Evolutionary conservation across 2,888 invertebrate species (phyloP).

Genomic region (Caenorhabditis zanzibari): DNA sequence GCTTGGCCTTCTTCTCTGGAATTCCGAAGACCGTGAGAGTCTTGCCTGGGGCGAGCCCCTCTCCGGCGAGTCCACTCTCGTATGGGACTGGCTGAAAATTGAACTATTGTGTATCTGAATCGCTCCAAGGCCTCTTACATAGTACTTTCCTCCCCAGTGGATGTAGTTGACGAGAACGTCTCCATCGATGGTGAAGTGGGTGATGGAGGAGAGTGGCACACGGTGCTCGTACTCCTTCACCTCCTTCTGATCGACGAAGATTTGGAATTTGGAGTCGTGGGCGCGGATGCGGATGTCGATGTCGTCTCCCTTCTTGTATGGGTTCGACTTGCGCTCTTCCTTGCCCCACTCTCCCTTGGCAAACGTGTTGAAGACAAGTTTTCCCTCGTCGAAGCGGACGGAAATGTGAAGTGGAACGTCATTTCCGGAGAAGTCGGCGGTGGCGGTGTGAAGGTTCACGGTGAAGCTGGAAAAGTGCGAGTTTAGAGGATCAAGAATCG

Average conservation of each 20-base stretch:
- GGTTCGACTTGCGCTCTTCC: slow-evolving; percentile 83
- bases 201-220: slow-evolving; percentile 79
- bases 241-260: slow-evolving; percentile 82
- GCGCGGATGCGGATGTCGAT: slow-evolving; percentile 83
- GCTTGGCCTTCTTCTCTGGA: slow-evolving; percentile 82
- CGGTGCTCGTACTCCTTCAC: slow-evolving; percentile 83
- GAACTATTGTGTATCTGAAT: background rate
- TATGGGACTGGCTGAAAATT: slow-evolving; percentile 81
- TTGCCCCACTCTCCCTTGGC: slow-evolving; percentile 83
- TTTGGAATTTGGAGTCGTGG: slow-evolving; percentile 82
- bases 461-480: slow-evolving; percentile 75
- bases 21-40: slow-evolving; percentile 80
- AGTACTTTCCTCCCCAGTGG: slow-evolving; percentile 83
- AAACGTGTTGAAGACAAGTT: slow-evolving; percentile 82
- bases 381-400: slow-evolving; percentile 79
- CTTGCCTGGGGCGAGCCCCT: slow-evolving; percentile 81
- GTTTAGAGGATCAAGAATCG: background rate
- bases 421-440: slow-evolving; percentile 83
- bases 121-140: slow-evolving; percentile 68
- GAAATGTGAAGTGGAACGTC: slow-evolving; percentile 82
- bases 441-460: slow-evolving; percentile 80
- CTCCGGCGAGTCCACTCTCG: slow-evolving; percentile 81
- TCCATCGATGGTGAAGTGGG: slow-evolving; percentile 83
- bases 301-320: slow-evolving; percentile 82
- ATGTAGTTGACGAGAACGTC: slow-evolving; percentile 81